Conservation (phyloP, 2,797 vertebrate genomes). For the Phyllotis vaccarum region DNA sequence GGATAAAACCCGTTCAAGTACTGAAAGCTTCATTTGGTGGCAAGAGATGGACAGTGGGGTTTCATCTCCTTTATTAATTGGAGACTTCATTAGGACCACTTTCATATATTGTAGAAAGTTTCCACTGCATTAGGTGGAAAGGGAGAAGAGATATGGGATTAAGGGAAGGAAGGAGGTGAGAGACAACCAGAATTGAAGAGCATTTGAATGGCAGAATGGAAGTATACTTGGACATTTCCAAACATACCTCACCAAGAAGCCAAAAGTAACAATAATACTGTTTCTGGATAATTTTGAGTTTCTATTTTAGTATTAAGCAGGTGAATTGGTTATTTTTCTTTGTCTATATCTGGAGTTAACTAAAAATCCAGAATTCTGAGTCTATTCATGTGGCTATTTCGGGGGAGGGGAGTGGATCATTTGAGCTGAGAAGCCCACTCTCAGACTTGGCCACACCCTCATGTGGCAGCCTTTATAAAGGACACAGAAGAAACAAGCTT, state of each 20-base stretch:
- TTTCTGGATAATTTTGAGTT: background rate
- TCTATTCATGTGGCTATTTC: background rate
- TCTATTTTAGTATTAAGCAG: background rate
- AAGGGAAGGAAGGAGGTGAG: too few species aligned
- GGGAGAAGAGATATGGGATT: too few species aligned
- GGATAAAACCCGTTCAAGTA: too few species aligned
- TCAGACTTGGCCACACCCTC: background rate
- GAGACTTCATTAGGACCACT: too few species aligned
- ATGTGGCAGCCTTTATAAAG: background rate
- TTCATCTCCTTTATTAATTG: too few species aligned
- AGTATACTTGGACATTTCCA: background rate
- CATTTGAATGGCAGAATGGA: too few species aligned
- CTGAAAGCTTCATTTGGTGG: too few species aligned
- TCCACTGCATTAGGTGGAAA: too few species aligned
- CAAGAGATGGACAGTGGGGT: too few species aligned
- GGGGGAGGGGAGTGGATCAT: background rate
- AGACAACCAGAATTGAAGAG: too few species aligned
- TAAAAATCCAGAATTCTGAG: background rate
- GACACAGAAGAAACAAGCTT: background rate
- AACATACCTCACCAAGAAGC: background rate
- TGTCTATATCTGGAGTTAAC: background rate
- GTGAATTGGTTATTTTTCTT: background rate
- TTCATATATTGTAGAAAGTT: too few species aligned
- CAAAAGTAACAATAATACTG: background rate
- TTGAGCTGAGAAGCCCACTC: background rate